These are phyloP conservation scores for Drosophila pruinosa DNA, from an alignment of 1,140 invertebrate genomes.

Conservation along the genomic window DNA sequence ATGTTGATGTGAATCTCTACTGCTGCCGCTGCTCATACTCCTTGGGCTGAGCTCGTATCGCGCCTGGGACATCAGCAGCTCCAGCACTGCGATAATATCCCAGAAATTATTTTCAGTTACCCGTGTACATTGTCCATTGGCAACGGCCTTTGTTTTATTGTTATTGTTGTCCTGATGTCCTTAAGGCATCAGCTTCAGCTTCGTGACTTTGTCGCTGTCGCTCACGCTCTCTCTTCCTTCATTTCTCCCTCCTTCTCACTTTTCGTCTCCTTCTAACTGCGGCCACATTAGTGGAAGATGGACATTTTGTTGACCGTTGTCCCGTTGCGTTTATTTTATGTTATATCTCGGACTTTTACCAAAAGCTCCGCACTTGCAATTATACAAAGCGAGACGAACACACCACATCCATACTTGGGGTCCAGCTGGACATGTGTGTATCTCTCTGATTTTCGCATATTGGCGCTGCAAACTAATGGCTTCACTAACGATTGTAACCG, in stretches of 20 bases:
- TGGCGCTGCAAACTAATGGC: constrained; percentile 75
- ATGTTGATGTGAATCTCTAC: constrained; percentile 66
- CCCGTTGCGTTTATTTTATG: constrained; percentile 67
- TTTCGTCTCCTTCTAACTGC: constrained; percentile 9
- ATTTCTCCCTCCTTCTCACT: not conserved
- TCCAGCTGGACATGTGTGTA: constrained; percentile 15
- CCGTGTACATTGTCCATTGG: constrained; percentile 47
- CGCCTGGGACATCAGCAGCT: constrained; percentile 70
- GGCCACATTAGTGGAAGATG: constrained; percentile 72
- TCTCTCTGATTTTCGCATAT: constrained; percentile 73
- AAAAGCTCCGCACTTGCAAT: constrained; percentile 73
- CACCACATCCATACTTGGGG: constrained; percentile 38
- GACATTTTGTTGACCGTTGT: constrained; percentile 54
- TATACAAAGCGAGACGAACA: constrained; percentile 45
- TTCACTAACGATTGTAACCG: constrained; percentile 81
- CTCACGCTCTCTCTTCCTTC: not conserved
- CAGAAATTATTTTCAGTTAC: constrained; percentile 77
- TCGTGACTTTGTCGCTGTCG: constrained; percentile 37
- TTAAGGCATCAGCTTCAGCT: constrained; percentile 22
- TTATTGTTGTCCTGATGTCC: constrained; percentile 67
- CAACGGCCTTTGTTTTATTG: constrained; percentile 74
- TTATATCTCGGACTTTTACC: constrained; percentile 66
- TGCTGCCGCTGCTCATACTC: constrained; percentile 13
- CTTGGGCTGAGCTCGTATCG: constrained; percentile 56
- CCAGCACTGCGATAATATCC: constrained; percentile 66